Evolutionary conservation across 2,797 vertebrate genomes (phyloP).

Genomic region (Leptodactylus fallax): DNA sequence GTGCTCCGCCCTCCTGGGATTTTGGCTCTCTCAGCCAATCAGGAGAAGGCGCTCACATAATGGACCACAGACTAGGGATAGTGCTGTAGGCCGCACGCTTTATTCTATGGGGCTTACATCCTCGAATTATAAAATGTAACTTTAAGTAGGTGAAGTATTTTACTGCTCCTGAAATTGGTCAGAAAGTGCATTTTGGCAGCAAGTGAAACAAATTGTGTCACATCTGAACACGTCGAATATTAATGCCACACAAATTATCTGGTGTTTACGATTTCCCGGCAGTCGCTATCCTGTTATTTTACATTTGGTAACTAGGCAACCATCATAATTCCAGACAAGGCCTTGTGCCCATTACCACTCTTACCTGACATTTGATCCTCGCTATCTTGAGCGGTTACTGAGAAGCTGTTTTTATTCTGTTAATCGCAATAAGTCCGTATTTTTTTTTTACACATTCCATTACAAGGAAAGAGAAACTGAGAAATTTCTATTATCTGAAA

Average conservation of each 20-base stretch:
- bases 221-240: slow-evolving; percentile 49
- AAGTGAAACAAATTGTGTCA: slow-evolving; percentile 51
- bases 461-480: not conserved
- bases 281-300: slow-evolving; percentile 55
- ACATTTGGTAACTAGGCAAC: slow-evolving; percentile 58
- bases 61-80: too few species aligned
- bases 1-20: too few species aligned
- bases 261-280: slow-evolving; percentile 55
- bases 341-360: slow-evolving; percentile 47
- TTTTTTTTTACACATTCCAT: slow-evolving; percentile 1
- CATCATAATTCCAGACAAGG: slow-evolving; percentile 46
- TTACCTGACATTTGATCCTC: slow-evolving; percentile 59
- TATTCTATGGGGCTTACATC: too few species aligned
- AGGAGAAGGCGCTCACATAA: too few species aligned
- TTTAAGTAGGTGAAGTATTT: slow-evolving; percentile 23
- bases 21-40: too few species aligned
- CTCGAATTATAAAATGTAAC: not conserved
- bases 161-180: slow-evolving; percentile 33
- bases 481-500: not conserved
- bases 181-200: slow-evolving; percentile 49
- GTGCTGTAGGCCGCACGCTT: too few species aligned
- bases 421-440: not conserved
- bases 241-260: slow-evolving; percentile 60
- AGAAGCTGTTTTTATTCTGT: slow-evolving; percentile 32
- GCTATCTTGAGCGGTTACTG: slow-evolving; percentile 20